Conservation (phyloP, 2,113 vertebrate genomes). For the Cranoglanis bouderius region DNA sequence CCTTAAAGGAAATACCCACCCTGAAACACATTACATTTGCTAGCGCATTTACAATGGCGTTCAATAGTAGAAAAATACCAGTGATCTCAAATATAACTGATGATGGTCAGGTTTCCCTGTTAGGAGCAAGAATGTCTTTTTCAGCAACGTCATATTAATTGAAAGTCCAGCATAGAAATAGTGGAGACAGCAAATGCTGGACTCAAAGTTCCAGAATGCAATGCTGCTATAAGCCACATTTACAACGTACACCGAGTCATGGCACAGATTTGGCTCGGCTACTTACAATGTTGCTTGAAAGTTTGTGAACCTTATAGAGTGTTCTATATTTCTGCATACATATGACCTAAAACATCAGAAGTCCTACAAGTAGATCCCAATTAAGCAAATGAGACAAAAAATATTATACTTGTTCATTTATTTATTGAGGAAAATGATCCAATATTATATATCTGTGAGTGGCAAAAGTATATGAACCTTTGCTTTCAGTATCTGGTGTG, state of each 20-base stretch:
- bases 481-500: no score
- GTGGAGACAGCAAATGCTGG: not conserved
- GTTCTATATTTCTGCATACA: no score
- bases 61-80: not conserved
- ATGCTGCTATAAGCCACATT: not conserved
- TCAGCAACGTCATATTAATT: not conserved
- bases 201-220: not conserved
- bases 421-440: no score
- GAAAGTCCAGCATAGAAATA: not conserved
- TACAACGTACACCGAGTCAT: not conserved
- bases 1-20: not conserved
- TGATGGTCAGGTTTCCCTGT: not conserved
- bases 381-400: no score
- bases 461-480: no score
- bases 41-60: not conserved
- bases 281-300: no score
- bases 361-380: no score
- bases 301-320: no score
- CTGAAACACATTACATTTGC: not conserved
- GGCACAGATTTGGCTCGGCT: no score
- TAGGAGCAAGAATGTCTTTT: not conserved
- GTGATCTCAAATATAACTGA: not conserved
- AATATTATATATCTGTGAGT: no score
- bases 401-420: no score
- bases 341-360: not conserved